phyloP scores from a whole-genome alignment of 2,888 invertebrate genomes.

The Galerucella calmariensis region DNA sequence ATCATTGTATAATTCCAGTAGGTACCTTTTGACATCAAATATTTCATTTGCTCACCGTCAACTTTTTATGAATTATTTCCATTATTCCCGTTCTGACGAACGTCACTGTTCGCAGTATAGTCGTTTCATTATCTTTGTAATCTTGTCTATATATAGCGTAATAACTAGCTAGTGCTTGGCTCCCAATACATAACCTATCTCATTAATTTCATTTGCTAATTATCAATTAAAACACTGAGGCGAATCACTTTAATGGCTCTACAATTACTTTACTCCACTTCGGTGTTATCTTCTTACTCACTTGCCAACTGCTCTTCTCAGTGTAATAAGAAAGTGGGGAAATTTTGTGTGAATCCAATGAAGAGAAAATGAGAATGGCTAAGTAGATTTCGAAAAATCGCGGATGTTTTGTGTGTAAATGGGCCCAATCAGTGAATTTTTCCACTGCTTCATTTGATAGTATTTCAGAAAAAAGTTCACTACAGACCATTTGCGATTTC shows the following conservation, averaged over 20 bases:
- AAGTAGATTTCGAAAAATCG: background rate
- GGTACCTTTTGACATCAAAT: no score
- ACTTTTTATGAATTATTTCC: no score
- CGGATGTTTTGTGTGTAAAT: no score
- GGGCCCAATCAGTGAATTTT: no score
- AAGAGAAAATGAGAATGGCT: background rate
- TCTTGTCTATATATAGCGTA: conserved; percentile 48
- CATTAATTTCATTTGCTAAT: conserved; percentile 57
- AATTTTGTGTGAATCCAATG: background rate
- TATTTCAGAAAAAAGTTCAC: no score
- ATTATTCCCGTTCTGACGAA: conserved; percentile 8
- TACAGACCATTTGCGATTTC: no score
- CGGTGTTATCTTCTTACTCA: conserved; percentile 29
- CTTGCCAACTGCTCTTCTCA: conserved; percentile 2
- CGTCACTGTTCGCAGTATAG: conserved; percentile 44
- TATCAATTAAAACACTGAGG: conserved; percentile 54
- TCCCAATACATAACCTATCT: conserved; percentile 44
- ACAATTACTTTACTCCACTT: conserved; percentile 42
- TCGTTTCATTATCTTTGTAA: conserved; percentile 52
- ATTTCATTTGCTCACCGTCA: no score
- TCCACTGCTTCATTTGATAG: no score
- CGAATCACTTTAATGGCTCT: conserved; percentile 55
- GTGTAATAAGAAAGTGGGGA: background rate
- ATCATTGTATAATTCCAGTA: no score
- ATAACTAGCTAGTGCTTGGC: conserved; percentile 50